Evolutionary conservation across 2,797 vertebrate genomes (phyloP).

Genomic region (Bovichtus variegatus): DNA sequence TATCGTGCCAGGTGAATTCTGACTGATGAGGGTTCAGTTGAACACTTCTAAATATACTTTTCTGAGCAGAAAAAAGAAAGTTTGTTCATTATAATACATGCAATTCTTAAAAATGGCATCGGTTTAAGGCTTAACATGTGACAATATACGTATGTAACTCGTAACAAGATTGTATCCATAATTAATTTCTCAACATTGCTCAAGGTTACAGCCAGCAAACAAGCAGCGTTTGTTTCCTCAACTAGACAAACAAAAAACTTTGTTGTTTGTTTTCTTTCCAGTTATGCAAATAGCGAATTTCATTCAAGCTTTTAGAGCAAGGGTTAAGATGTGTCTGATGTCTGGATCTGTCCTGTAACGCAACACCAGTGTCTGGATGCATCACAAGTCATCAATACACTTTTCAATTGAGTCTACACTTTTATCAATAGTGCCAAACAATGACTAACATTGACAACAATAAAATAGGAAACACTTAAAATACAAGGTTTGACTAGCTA

Average conservation of each 20-base stretch:
- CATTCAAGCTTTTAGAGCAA: conserved; percentile 22
- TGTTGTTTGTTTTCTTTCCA: not conserved
- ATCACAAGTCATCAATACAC: not conserved
- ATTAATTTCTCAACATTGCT: conserved; percentile 5
- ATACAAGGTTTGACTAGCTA: not conserved
- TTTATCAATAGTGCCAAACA: not conserved
- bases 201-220: not conserved
- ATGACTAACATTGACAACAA: not conserved
- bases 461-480: not conserved
- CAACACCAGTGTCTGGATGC: conserved; percentile 7
- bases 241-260: not conserved
- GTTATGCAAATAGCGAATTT: not conserved
- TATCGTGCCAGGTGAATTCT: no score
- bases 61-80: not conserved
- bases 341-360: conserved; percentile 33
- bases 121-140: not conserved
- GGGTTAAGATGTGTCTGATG: conserved; percentile 31
- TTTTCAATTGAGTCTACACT: not conserved
- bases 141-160: not conserved
- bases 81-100: not conserved
- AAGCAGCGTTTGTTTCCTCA: not conserved
- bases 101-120: not conserved
- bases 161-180: not conserved
- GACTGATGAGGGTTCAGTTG: no score
- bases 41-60: no score